Percentiles rank a stretch among this genome's conserved stretches.
Evolutionary conservation across 1,140 invertebrate genomes (phyloP).

Genomic region (Drosophila nigrodunni): DNA sequence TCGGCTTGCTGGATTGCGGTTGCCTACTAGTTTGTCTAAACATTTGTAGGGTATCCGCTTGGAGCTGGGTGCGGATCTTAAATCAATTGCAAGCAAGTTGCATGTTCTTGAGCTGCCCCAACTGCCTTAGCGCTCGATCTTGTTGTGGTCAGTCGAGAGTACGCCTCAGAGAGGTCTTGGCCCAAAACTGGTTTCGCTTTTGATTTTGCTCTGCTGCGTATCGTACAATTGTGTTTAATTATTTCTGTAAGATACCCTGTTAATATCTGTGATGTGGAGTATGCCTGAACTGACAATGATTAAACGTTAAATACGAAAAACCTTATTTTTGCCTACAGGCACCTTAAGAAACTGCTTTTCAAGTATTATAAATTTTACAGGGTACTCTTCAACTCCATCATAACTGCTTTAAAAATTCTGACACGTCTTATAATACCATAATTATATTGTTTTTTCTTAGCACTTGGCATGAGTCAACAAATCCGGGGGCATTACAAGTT

Average conservation of each 20-base stretch:
- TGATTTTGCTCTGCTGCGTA: constrained; percentile 60
- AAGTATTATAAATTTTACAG: neutral
- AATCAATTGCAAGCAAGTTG: constrained; percentile 34
- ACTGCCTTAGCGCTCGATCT: constrained; percentile 67
- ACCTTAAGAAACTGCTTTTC: too few species aligned
- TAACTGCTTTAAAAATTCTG: neutral
- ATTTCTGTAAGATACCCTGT: constrained; percentile 47
- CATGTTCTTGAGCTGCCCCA: constrained; percentile 66
- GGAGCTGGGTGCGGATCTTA: constrained; percentile 56
- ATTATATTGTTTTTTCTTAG: constrained; percentile 65
- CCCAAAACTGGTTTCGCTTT: constrained; percentile 71
- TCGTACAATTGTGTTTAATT: constrained; percentile 55
- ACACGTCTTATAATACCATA: constrained; percentile 57
- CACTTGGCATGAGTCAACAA: constrained; percentile 70
- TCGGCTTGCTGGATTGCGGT: too few species aligned
- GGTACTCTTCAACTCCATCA: neutral
- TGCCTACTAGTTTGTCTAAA: constrained; percentile 20
- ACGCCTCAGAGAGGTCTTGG: constrained; percentile 38
- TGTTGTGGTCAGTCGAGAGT: constrained; percentile 49
- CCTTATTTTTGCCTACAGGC: too few species aligned
- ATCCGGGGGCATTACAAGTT: constrained; percentile 53
- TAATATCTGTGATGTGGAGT: neutral
- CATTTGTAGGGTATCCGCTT: constrained; percentile 71
- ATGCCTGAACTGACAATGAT: neutral
- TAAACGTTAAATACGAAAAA: neutral